These are phyloP conservation scores for Heliconius nattereri DNA, from an alignment of 1,140 invertebrate species.

Conservation along the genomic window DNA sequence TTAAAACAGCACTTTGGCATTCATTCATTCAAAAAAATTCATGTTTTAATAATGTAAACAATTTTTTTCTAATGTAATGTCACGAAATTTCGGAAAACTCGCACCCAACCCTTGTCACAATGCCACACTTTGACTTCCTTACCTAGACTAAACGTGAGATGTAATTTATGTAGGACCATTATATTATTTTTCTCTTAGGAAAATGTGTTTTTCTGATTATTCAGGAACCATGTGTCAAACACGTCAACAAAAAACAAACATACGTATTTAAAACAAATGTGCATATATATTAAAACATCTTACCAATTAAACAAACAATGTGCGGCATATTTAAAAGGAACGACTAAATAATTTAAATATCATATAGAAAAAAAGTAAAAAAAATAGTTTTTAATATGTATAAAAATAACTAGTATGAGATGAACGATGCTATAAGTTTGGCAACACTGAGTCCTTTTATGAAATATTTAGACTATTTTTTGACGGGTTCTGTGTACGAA, in stretches of 20 bases:
- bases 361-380: background rate
- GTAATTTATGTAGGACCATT: too few relatives aligned
- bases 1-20: too few relatives aligned
- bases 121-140: too few relatives aligned
- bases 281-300: background rate
- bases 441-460: background rate
- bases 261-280: background rate
- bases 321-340: background rate
- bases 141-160: too few relatives aligned
- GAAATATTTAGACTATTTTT: background rate
- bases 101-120: too few relatives aligned
- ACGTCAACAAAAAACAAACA: background rate
- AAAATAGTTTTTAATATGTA: background rate
- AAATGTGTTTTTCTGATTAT: too few relatives aligned
- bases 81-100: too few relatives aligned
- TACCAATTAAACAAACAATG: background rate
- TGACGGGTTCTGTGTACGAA: too few relatives aligned
- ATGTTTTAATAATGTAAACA: too few relatives aligned
- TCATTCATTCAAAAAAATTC: too few relatives aligned
- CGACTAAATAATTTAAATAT: background rate
- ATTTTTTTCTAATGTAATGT: too few relatives aligned
- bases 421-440: background rate
- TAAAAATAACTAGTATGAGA: background rate
- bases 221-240: background rate
- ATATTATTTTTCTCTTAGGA: too few relatives aligned